Evolutionary conservation across 2,797 vertebrate species (phyloP), one percentile per base, ranked within the genome.

Genomic region (Sebastes cheni): DNA sequence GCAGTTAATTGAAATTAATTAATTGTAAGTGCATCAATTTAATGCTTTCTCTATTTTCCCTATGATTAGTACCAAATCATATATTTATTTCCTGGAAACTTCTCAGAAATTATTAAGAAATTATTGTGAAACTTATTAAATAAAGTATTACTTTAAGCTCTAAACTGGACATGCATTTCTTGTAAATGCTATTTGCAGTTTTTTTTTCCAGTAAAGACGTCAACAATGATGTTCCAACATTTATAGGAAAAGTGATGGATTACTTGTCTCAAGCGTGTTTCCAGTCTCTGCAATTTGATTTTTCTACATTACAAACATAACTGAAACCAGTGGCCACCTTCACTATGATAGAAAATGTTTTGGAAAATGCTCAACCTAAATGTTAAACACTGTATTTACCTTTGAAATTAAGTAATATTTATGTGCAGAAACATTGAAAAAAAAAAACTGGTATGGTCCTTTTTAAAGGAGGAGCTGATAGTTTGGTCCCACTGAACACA

Each of bases 401-500:
- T n/a, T 52, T 27, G 4, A 64, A 58, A 61, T 14, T 4, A 27
- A 36, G 14, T 30, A 6, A 29, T 46, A 27, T 46, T 20, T 12
- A 20, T 22, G 2, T 50, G 3, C 3, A 13, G 18, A 77, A 79
- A 68, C 46, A 42, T 29, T 11, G 0, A 22, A n/a, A 34, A 70
- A 46, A 52, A 46, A 70, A 46, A 52, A 46, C 54, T 39, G 69
- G 18, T 46, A 11, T 56, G 67, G 72, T 75, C 55, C 52, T 77
- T 66, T 36, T 20, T 29, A 36, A 55, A 61, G 78, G 58, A 87
- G 83, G 82, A 73, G 86, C 77, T 85, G 81, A 86, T 84, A 60
- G 88, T 92, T 89, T 89, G 83, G 83, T 83, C 18, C 39, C 60
- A 34, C 20, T 67, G 64, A 80, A 73, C 75, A 46, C 72, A 56